Percentiles rank a stretch among this genome's conserved stretches.
Conservation (phyloP, 2,113 vertebrate species). For the Oryzias melastigma region DNA sequence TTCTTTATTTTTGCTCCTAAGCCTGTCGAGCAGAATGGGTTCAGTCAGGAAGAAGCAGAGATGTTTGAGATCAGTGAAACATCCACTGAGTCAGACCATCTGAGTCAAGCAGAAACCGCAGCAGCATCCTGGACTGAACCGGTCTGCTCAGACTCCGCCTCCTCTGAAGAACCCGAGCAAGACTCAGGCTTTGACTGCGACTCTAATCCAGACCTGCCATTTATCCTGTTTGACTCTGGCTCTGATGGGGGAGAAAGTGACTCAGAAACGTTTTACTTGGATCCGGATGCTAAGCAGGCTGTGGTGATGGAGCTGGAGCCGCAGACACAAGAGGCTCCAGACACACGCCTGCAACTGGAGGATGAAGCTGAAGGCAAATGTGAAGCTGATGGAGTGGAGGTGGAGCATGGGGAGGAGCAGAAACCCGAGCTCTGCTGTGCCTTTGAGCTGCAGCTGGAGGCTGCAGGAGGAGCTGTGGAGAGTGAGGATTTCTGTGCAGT, state of each 20-base stretch:
- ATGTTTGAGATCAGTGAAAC: slow-evolving; percentile 15
- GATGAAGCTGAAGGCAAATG: slow-evolving; percentile 15
- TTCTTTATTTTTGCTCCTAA: neutral
- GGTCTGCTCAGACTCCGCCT: slow-evolving; percentile 14
- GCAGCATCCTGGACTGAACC: slow-evolving; percentile 44
- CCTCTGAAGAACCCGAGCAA: slow-evolving; percentile 44
- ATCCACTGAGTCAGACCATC: neutral
- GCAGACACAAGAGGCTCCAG: slow-evolving; percentile 31
- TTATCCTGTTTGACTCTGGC: slow-evolving; percentile 49
- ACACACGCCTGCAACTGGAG: slow-evolving; percentile 15
- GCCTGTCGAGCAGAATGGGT: slow-evolving; percentile 37
- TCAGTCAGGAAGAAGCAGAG: slow-evolving; percentile 9
- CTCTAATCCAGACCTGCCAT: slow-evolving; percentile 51
- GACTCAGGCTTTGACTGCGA: slow-evolving; percentile 56
- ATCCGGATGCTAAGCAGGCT: slow-evolving; percentile 53
- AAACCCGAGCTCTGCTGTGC: neutral
- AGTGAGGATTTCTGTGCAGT: slow-evolving; percentile 94
- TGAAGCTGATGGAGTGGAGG: slow-evolving; percentile 9
- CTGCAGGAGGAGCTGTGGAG: slow-evolving; percentile 64
- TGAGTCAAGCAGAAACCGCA: neutral
- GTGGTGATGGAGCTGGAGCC: slow-evolving; percentile 54
- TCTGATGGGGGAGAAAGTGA: slow-evolving; percentile 39
- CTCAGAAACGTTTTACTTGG: slow-evolving; percentile 56
- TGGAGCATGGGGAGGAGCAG: slow-evolving; percentile 11
- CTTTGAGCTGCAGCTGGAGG: slow-evolving; percentile 19